Evolutionary conservation across 2,888 invertebrate species (phyloP), one percentile per base, ranked within the genome.

Genomic region (Drosophila algonquin): DNA sequence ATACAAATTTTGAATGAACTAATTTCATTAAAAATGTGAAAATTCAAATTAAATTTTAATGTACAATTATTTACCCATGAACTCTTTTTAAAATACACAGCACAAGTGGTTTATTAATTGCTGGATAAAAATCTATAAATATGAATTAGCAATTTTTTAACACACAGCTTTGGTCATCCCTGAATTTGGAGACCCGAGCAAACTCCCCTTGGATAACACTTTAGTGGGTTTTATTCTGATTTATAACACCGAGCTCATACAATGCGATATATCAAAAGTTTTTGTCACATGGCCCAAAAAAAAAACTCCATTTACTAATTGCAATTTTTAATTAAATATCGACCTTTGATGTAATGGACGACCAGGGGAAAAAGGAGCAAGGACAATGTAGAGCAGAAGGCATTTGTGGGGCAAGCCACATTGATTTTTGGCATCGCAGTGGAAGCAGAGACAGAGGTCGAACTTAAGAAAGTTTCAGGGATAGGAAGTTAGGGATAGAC

Each of bases 241-340:
- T 73, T 58, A 67, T 60, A 35, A 54, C 27, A 24, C 27, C 45
- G 35, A 16, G 14, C 45, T 21, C 55, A 24, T n/a, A 45, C 45
- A 51, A n/a, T 46, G 46, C 56, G 21, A 67, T 56, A 51, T 56
- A 67, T 64, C 50, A 73, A 54, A 73, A 64, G 27, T 56, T 55
- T 60, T 61, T 53, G 48, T 64, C 56, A 46, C 18, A 35, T 56
- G 40, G 7, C 40, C 14, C 35, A 14, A 14, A 14, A 6, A 44
- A 53, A 53, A 54, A 73, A 50, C 10, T 32, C 24, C 21, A 58
- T 54, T 65, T 82, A 51, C 69, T 68, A 75, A 75, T 80, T 77
- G 79, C 57, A 64, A 69, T 48, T 73, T 83, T 78, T 81, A 86
- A 82, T 82, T 79, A 71, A 82, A 81, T 75, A 79, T 81, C 79